A percentile compares a stretch with the other conserved stretches of the same genome.
phyloP scores from a whole-genome alignment of 2,888 invertebrate genomes.

The Dimorphilus gyrociliatus region DNA sequence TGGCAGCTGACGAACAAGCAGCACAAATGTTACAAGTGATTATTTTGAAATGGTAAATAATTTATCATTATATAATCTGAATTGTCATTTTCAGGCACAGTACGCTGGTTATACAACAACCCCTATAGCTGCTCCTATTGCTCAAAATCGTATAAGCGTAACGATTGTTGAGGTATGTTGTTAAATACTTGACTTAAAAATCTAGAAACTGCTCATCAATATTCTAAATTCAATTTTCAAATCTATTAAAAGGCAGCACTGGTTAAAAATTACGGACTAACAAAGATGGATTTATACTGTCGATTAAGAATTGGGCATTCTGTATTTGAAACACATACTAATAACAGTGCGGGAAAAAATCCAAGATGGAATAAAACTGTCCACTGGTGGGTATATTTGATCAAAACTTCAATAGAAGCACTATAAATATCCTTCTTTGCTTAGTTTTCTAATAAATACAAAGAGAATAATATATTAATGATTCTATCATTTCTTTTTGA shows the following conservation, averaged over 20 bases:
- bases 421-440: slow-evolving; percentile 1
- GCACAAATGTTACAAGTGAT: slow-evolving; percentile 37
- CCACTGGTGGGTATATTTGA: slow-evolving; percentile 51
- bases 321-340: slow-evolving; percentile 87
- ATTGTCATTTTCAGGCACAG: slow-evolving; percentile 9
- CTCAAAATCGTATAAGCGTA: too few relatives aligned
- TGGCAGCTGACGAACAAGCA: slow-evolving; percentile 61
- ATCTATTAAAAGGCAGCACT: slow-evolving; percentile 52
- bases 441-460: slow-evolving; percentile 3
- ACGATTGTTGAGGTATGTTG: too few relatives aligned
- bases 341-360: slow-evolving; percentile 79
- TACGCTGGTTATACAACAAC: too few relatives aligned
- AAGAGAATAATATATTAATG: too few relatives aligned
- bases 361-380: slow-evolving; percentile 91
- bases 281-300: slow-evolving; percentile 90
- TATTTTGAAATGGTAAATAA: too few relatives aligned
- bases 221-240: not conserved
- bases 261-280: slow-evolving; percentile 81
- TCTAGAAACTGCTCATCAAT: too few relatives aligned
- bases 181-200: too few relatives aligned
- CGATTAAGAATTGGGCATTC: slow-evolving; percentile 78
- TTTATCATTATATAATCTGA: not conserved
- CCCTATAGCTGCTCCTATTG: too few relatives aligned
- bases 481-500: slow-evolving; percentile 10
- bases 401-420: slow-evolving; percentile 1